A percentile compares a stretch with the other conserved stretches of the same genome.
These are phyloP conservation scores for Frieseomelitta varia DNA, from an alignment of 1,140 invertebrate species.

Conservation along the genomic window DNA sequence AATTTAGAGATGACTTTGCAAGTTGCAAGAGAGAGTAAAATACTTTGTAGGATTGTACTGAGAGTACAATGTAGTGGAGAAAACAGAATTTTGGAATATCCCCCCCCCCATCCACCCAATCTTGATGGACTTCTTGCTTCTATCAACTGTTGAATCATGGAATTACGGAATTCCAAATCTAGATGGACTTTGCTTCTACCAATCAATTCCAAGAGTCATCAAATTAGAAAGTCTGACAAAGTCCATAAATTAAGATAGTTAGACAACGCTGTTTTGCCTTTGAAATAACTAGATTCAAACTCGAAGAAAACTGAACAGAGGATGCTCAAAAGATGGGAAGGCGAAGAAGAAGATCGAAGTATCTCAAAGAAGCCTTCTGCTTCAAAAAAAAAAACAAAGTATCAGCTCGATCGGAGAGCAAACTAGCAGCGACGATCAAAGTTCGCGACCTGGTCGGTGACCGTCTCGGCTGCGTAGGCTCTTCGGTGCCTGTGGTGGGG, in stretches of 20 bases:
- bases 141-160: no score
- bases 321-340: no score
- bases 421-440: background rate
- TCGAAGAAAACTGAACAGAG: background rate
- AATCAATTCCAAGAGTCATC: background rate
- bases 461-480: slow-evolving; percentile 37
- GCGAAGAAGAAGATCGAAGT: background rate
- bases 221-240: rapidly evolving
- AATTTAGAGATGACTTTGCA: no score
- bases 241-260: background rate
- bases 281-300: background rate
- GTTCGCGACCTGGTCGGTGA: slow-evolving; percentile 68
- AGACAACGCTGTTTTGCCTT: background rate
- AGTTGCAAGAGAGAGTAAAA: no score
- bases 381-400: background rate
- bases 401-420: background rate
- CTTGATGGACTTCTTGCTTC: no score
- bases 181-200: no score
- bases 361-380: background rate
- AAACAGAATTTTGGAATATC: no score
- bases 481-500: slow-evolving; percentile 26
- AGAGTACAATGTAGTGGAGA: no score
- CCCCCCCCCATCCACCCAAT: no score
- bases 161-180: no score
- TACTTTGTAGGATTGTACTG: no score